A percentile compares a stretch with the other conserved stretches of the same genome.
Evolutionary conservation across 2,113 vertebrate genomes (phyloP).

Genomic region (Callocephalon fimbriatum): DNA sequence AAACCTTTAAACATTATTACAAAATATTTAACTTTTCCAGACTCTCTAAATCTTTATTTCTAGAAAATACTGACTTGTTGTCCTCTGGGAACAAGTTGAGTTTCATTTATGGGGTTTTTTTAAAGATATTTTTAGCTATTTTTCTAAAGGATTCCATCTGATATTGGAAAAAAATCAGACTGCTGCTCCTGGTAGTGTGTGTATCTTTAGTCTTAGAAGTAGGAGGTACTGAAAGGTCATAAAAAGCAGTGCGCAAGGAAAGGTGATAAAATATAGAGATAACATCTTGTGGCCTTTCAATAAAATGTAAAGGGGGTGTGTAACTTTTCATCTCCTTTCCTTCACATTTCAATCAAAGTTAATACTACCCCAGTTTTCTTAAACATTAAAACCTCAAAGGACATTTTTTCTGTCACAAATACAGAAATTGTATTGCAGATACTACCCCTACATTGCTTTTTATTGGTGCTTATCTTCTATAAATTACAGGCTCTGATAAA

Average conservation of each 20-base stretch:
- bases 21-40: not conserved
- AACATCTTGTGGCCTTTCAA: not conserved
- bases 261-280: not conserved
- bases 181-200: not conserved
- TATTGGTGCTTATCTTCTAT: not conserved
- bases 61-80: not conserved
- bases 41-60: not conserved
- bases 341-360: not conserved
- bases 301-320: not conserved
- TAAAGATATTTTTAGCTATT: not conserved
- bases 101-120: not conserved
- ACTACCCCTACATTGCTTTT: not conserved
- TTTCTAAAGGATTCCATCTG: not conserved
- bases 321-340: not conserved
- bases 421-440: not conserved
- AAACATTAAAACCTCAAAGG: not conserved
- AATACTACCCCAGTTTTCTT: not conserved
- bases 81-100: not conserved
- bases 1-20: not conserved
- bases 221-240: not conserved
- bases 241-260: not conserved
- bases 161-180: not conserved
- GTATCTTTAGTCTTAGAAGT: not conserved
- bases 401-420: not conserved
- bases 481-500: not conserved